Percentiles rank a stretch among this genome's conserved stretches.
Evolutionary conservation across 2,113 vertebrate genomes (phyloP).

Genomic region (Columba janthina): DNA sequence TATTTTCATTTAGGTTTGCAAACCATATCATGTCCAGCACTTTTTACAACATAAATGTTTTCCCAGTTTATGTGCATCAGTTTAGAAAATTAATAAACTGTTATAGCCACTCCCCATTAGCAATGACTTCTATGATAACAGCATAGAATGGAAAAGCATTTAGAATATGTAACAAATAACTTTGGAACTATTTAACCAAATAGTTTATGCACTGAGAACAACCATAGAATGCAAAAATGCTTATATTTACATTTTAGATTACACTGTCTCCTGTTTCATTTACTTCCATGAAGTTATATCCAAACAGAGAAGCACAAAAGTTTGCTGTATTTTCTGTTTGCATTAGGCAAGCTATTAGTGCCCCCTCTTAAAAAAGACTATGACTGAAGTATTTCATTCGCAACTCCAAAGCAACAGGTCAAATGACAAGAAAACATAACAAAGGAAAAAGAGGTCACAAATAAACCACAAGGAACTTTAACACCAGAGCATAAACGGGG

Average conservation of each 20-base stretch:
- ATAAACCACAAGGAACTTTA: neutral
- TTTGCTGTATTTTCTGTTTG: neutral
- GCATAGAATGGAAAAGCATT: neutral
- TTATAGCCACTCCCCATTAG: neutral
- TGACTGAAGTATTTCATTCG: neutral
- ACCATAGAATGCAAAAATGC: neutral
- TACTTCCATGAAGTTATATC: neutral
- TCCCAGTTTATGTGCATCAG: neutral
- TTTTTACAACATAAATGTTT: neutral
- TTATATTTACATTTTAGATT: neutral
- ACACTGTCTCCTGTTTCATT: neutral
- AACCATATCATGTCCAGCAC: neutral
- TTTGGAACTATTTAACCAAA: neutral
- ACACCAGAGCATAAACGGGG: accelerated
- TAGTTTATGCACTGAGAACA: neutral
- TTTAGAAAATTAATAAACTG: neutral
- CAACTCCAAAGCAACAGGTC: neutral
- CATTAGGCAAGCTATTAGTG: neutral
- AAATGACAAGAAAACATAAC: neutral
- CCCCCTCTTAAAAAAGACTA: neutral
- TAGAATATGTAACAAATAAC: neutral
- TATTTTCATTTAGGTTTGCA: neutral
- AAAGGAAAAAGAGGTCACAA: neutral
- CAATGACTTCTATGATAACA: neutral
- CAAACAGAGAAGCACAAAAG: neutral